Evolutionary conservation across 2,113 vertebrate species (phyloP).

Genomic region (Bubalus kerabau): DNA sequence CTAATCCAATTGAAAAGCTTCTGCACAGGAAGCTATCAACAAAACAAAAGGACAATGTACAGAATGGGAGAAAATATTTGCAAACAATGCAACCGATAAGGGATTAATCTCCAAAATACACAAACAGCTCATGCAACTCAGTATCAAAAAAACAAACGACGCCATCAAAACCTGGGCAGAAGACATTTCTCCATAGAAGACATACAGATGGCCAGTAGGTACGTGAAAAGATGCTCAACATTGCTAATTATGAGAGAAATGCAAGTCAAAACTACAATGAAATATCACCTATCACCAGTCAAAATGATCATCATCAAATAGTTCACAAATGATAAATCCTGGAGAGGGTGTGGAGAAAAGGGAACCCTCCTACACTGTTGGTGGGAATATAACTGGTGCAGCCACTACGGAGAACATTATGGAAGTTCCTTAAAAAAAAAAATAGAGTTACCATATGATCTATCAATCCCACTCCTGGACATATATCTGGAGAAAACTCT

Average conservation of each 20-base stretch:
- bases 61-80: not conserved
- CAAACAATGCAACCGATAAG: not conserved
- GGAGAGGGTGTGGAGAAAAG: not conserved
- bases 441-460: not conserved
- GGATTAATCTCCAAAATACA: not conserved
- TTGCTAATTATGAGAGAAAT: not conserved
- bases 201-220: not conserved
- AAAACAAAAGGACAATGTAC: not conserved
- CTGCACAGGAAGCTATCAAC: not conserved
- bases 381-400: not conserved
- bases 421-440: not conserved
- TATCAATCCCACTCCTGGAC: not conserved
- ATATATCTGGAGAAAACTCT: not conserved
- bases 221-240: not conserved
- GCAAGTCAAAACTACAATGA: not conserved
- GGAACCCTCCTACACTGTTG: not conserved
- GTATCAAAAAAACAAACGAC: not conserved
- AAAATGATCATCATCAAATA: not conserved
- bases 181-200: not conserved
- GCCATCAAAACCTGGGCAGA: not conserved
- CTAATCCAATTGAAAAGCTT: not conserved
- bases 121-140: not conserved
- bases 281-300: not conserved
- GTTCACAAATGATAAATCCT: not conserved
- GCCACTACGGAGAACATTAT: not conserved